Percentiles rank a stretch among this genome's conserved stretches.
Conservation (phyloP, 2,113 vertebrate species). For the Rhynchopsitta pachyrhyncha region DNA sequence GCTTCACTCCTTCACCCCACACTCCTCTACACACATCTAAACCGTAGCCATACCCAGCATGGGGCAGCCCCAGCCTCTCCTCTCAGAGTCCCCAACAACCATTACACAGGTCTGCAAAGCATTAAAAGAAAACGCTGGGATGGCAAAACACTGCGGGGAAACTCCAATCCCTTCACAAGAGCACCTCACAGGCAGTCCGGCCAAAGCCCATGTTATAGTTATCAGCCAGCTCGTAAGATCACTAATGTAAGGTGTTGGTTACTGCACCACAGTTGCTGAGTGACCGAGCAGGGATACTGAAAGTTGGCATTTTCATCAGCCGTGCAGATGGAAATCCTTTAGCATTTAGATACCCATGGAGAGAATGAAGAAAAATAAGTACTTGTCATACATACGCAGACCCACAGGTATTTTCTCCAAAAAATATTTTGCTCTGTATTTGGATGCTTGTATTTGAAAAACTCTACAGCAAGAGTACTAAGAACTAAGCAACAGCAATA, state of each 20-base stretch:
- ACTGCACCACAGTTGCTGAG: neutral
- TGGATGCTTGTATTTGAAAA: neutral
- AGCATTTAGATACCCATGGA: neutral
- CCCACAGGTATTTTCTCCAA: neutral
- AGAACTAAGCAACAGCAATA: neutral
- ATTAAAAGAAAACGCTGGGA: neutral
- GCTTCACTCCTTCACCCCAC: neutral
- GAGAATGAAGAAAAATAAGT: neutral
- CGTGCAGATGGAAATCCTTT: neutral
- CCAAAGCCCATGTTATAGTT: neutral
- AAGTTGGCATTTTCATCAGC: neutral
- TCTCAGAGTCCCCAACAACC: neutral
- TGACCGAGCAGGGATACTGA: neutral
- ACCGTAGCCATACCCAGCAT: neutral
- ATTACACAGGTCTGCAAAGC: neutral
- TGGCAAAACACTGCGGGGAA: neutral
- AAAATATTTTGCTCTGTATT: neutral
- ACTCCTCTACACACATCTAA: neutral
- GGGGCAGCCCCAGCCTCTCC: neutral
- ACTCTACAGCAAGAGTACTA: neutral
- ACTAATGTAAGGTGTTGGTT: neutral
- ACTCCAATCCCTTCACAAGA: neutral
- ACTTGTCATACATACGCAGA: neutral
- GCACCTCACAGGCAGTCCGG: neutral
- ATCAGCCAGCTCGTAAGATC: neutral